phyloP scores from a whole-genome alignment of 1,140 invertebrate genomes.

The Aphelenchoides besseyi region DNA sequence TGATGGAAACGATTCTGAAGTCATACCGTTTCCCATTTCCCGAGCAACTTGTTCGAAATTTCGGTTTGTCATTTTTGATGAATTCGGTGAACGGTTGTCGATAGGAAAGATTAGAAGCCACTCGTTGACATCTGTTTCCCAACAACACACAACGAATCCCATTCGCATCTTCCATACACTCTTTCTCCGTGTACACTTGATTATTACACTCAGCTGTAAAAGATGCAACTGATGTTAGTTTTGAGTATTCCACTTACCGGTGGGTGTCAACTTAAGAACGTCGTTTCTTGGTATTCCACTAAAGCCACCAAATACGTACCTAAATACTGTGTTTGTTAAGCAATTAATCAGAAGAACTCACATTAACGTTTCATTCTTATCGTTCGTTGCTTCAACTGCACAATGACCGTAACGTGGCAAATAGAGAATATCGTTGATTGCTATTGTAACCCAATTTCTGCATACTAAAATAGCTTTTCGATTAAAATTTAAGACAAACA shows the following conservation, averaged over 20 bases:
- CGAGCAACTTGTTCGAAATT: conserved; percentile 33
- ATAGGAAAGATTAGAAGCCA: conserved; percentile 46
- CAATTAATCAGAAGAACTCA: too few relatives aligned
- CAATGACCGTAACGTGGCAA: conserved; percentile 53
- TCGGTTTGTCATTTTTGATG: conserved; percentile 45
- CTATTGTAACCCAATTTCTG: conserved; percentile 51
- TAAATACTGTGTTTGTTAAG: too few relatives aligned
- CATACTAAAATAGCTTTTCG: conserved; percentile 46
- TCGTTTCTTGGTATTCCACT: conserved; percentile 57
- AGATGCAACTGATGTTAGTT: too few relatives aligned
- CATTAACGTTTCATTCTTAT: conserved; percentile 23
- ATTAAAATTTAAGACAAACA: conserved; percentile 29
- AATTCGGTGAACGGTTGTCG: conserved; percentile 45
- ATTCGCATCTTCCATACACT: conserved; percentile 40
- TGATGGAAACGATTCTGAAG: neutral
- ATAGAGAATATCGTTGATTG: conserved; percentile 34
- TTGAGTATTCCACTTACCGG: conserved; percentile 1
- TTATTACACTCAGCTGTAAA: conserved; percentile 44
- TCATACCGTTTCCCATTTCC: conserved; percentile 23
- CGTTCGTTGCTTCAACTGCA: conserved; percentile 33
- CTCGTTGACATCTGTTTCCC: conserved; percentile 41
- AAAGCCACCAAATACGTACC: conserved; percentile 58
- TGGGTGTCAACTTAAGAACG: conserved; percentile 50
- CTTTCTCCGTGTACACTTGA: conserved; percentile 1
- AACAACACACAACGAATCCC: conserved; percentile 54